Percentiles rank a stretch among this genome's conserved stretches.
phyloP scores from a whole-genome alignment of 2,797 vertebrate genomes.

The Nothura maculosa region DNA sequence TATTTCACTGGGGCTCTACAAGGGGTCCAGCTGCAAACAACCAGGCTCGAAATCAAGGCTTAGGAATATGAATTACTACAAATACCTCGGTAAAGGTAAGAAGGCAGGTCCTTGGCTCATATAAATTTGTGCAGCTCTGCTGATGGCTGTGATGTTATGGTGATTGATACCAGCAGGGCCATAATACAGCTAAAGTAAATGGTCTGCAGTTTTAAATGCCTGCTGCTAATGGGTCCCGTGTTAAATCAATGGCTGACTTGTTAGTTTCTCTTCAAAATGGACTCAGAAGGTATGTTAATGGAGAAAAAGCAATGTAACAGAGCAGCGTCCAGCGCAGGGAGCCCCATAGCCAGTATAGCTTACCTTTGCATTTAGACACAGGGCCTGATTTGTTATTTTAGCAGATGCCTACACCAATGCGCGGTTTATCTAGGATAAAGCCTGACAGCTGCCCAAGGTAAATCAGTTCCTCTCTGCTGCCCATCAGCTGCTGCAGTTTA shows the following conservation, averaged over 20 bases:
- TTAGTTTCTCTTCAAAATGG: slow-evolving; percentile 53
- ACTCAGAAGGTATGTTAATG: not conserved
- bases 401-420: not conserved
- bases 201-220: slow-evolving; percentile 41
- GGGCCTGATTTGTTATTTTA: not conserved
- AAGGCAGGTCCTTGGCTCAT: not conserved
- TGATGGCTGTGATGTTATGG: slow-evolving; percentile 43
- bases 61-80: not conserved
- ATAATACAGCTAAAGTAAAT: slow-evolving; percentile 28
- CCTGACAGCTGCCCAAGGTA: not conserved
- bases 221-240: slow-evolving; percentile 25
- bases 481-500: not conserved
- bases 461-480: not conserved
- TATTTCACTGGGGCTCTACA: slow-evolving; percentile 6
- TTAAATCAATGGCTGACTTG: slow-evolving; percentile 45
- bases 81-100: not conserved
- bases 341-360: not conserved
- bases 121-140: slow-evolving; percentile 19
- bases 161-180: slow-evolving; percentile 52
- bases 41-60: not conserved
- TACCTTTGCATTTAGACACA: not conserved
- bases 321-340: not conserved
- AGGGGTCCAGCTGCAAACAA: slow-evolving; percentile 15
- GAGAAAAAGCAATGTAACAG: not conserved
- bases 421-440: accelerated